Base-by-base conservation (phyloP, 2,797 vertebrate species). In the Falco rusticolus region DNA sequence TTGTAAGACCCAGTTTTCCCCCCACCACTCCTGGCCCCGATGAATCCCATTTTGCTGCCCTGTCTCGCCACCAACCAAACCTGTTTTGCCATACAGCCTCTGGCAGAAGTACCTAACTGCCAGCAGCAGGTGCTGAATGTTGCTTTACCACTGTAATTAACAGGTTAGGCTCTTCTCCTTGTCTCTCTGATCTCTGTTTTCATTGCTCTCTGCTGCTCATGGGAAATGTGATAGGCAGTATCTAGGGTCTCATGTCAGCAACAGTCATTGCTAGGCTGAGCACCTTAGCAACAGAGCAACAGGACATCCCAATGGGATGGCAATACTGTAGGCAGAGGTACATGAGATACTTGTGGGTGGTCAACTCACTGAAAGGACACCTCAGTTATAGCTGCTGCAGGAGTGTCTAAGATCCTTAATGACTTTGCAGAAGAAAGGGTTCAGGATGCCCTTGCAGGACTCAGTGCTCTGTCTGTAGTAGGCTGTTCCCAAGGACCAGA, bases 171-270 rank as follows among this genome's bases (percentile, higher is more conserved):
- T 94, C 41, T 56, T 84, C 79, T 93, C 68, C 86, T 71, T 22
- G 0, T 54, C 83, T 69, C 94, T 90, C 86, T 77, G 71, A 89
- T 95, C 92, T 95, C 92, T 92, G 75, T 93, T 95, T 96, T 94
- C 92, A 51, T 65, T 89, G 78, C 82, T 94, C 45, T 92, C 79
- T 81, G 84, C 87, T 87, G 92, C 96, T 93, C 61, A 17, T 1
- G 4, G 68, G 94, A 96, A 96, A 97, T 81, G 92, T 54, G 95
- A 96, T 89, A 91, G 78, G 93, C 93, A 89, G 84, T 48, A 68
- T 87, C 86, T 61, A 80, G 84, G 86, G 88, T 78, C 95, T 95
- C 10, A 8, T 80, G 93, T 92, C 93, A 93, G 86, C 91, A 84
- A 61, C 83, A 59, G 59, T 17, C 95, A 56, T 16, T 68, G 86